Evolutionary conservation across 2,797 vertebrate genomes (phyloP), one percentile per base, ranked within the genome.

Genomic region (Megaceryle alcyon): DNA sequence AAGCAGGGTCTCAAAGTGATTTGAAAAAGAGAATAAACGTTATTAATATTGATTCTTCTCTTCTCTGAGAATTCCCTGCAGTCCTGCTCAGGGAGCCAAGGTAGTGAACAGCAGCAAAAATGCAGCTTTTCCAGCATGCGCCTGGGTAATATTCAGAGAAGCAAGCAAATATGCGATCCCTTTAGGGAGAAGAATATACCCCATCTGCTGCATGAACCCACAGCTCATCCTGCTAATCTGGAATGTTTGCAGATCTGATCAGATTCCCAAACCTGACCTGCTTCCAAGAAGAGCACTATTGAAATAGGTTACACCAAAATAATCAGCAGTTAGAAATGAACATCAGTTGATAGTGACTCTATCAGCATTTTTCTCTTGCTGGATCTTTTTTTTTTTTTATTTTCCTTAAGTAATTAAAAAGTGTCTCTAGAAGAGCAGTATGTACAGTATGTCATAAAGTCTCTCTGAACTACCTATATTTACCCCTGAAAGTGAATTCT

Each of bases 401-500:
- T 79, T 88, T 82, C 28, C 53, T 90, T 83, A 93, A 96, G 98
- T 98, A 98, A 98, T 98, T 98, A 98, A 98, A 97, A 98, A 98
- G 90, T 97, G 97, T 98, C 95, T 97, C 96, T 97, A 96, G 95
- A 97, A 98, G 96, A 98, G 98, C 98, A 98, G 98, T 98, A 98
- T 97, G 98, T 98, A 98, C 98, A 72, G 98, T 98, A 98, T 99
- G 99, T 99, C 99, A 98, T 98, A 98, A 98, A 99, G 98, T 98
- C 98, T 99, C 99, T 99, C 99, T 99, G 99, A 99, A 99, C 99
- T 99, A 99, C 99, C 99, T 99, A 99, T 99, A 99, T 99, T 99
- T 99, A 99, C 98, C 97, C 98, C 99, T 99, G 99, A 99, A 99
- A 99, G 99, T 99, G 99, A 99, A 99, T 99, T 99, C 99, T 99